A percentile compares a stretch with the other conserved stretches of the same genome.
phyloP scores from a whole-genome alignment of 2,797 vertebrate genomes.

The Cetoscarus ocellatus region DNA sequence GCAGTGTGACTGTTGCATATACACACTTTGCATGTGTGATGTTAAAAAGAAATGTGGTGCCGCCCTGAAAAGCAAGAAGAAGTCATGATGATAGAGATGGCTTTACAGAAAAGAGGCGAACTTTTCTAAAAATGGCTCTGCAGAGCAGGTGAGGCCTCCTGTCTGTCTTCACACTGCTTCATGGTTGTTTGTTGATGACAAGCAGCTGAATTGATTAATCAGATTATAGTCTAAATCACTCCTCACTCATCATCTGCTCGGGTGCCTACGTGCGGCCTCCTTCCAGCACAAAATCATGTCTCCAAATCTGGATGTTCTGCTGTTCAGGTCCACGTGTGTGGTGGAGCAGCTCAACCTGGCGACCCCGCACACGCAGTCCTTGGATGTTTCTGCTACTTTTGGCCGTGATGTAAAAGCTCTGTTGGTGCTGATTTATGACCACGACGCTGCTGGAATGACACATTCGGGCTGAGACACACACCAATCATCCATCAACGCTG shows the following conservation, averaged over 20 bases:
- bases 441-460: constrained; percentile 20
- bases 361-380: constrained; percentile 13
- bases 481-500: constrained; percentile 41
- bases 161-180: neutral
- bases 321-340: neutral
- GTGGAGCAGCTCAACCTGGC: neutral
- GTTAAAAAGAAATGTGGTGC: too few species aligned
- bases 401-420: constrained; percentile 22
- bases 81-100: too few species aligned
- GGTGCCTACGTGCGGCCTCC: neutral
- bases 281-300: neutral
- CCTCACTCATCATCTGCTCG: constrained; percentile 2
- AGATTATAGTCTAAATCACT: constrained; percentile 1
- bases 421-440: constrained; percentile 30
- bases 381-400: constrained; percentile 18
- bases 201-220: neutral
- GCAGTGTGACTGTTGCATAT: too few species aligned
- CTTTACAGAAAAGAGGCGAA: too few species aligned
- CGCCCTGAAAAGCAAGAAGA: neutral
- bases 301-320: neutral
- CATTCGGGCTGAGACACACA: constrained; percentile 24
- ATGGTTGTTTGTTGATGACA: neutral
- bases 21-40: too few species aligned
- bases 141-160: neutral
- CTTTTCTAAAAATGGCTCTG: neutral